Evolutionary conservation across 1,140 invertebrate genomes (phyloP), one percentile per base, ranked within the genome.

Genomic region (Saccostrea cuccullata): DNA sequence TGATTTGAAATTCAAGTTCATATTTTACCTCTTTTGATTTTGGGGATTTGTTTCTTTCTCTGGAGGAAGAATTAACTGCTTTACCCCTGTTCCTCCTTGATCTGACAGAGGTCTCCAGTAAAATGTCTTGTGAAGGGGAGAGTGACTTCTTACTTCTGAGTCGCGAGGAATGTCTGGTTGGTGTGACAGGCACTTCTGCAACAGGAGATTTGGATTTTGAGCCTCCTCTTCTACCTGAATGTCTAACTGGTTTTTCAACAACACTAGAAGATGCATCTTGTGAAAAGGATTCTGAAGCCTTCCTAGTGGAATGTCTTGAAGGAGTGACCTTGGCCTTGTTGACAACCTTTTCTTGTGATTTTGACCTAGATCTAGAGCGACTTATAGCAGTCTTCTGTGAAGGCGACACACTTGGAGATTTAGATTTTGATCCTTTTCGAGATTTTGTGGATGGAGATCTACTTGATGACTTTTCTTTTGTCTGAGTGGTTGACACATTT

Each of bases 41-140:
- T 64, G 60, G 70, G n/a, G 85, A 70, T 86, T 23, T 23, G 36
- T 11, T 60, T 40, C 47, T 86, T 70, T 86, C 85, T 86, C 70
- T 26, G 85, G 55, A 86, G 9, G 85, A 55, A n/a, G 60, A 73
- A 36, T n/a, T 26, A 55, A 12, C 70, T 36, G 67, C 8, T 20
- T 36, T 40, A 17, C 13, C 47, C 36, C 70, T 73, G 40, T 9
- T 47, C 60, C 70, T 73, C 47, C 8, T 70, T 47, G 70, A 20
- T 5, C 30, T 77, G 12, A 30, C 26, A 30, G 70, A 30, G 11
- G 70, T 30, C 13, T 12, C 30, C 12, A 26, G 8, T n/a, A 70
- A 26, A 55, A 36, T 56, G 30, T 15, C 64, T n/a, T 15, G 20
- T 23, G 60, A n/a, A n/a, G 36, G 60, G 55, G 36, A 70, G 3